Evolutionary conservation across 2,888 invertebrate species (phyloP), one percentile per base, ranked within the genome.

Genomic region (Drosophila kanekoi): DNA sequence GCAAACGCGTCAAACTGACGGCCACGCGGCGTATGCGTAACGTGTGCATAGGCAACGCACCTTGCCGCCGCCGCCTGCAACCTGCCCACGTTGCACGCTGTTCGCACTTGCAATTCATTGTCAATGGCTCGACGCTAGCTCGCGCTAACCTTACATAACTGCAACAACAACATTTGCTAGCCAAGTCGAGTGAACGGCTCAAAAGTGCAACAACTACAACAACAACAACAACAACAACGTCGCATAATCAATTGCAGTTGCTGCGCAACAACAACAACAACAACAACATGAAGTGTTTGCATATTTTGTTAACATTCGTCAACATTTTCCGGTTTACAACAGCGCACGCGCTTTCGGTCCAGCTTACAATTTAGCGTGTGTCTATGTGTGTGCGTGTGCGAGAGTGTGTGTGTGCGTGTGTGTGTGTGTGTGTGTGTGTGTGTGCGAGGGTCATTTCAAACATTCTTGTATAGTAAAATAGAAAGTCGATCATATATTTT

Each of bases 1-100:
- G 61, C 56, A 16, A 62, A 53, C 28, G 66, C 75, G 68, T 63
- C 63, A 47, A 72, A 61, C 20, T 63, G 60, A 67, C 74, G 73
- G 76, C 63, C 77, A 83, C 60, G 66, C 66, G 54, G 79, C 81
- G 81, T 79, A 84, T 84, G 81, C 81, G 84, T 83, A 79, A 82
- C 63, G 62, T 77, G 41, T 62, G 48, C 47, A 20, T 16, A 10
- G 32, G 61, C 57, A 59, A 14, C 43, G 67, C 62, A 65, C 53
- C 43, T 53, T 16, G 18, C 45, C 41, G 41, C 45, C 41, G 41
- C 44, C 43, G 43, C 28, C 35, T 16, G 54, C 51, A 18, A 16
- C 38, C 65, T 35, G 65, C 67, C 58, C 69, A 72, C 76, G 58
- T 58, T 76, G 71, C 58, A 68, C 28, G 54, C 43, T 54, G 47